Base-by-base conservation (phyloP, 2,888 invertebrate genomes). In the Daptonema setosum region DNA sequence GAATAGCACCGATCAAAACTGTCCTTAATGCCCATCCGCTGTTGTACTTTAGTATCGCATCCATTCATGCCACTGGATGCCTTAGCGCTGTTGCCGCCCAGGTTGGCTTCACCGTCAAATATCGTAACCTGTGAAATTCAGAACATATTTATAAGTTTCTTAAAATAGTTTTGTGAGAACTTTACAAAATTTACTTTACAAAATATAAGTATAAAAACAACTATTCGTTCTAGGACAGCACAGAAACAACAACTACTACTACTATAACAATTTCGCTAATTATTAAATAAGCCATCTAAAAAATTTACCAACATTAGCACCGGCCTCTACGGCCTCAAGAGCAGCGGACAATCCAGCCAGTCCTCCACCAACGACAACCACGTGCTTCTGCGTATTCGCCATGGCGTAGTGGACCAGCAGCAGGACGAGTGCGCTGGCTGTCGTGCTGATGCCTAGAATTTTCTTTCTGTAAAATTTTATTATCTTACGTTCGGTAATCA, bases 11-110 rank as follows among this genome's bases (percentile, higher is more conserved):
- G 43, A 54, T 50, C 47, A 26, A 45, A 48, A 45, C n/a, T n/a
- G n/a, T 52, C 55, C 17, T 52, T 24, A 53, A 68, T 63, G 17
- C 63, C 63, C 2, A 64, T 30, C 22, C 54, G 58, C 24, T 60
- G 56, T 56, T 69, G 69, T 2, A 66, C 61, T 5, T 58, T 60
- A 1, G 69, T 68, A 24, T 60, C 61, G 59, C 64, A 64, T 14
- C 65, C 69, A 56, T 64, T 68, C 59, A 69, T 69, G 20, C 68
- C 67, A 54, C 64, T 65, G 56, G 60, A 63, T 1, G 69, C 69
- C 57, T 69, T 69, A 5, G 67, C 68, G 30, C 64, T 64, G 58
- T 69, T 69, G 41, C 69, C 69, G 28, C 69, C 69, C 8, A 68
- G 56, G 41, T 63, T 62, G 41, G 59, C 60, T 56, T 67, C 65